Evolutionary conservation across 1,140 invertebrate species (phyloP).

Genomic region (Scylla paramamosain): DNA sequence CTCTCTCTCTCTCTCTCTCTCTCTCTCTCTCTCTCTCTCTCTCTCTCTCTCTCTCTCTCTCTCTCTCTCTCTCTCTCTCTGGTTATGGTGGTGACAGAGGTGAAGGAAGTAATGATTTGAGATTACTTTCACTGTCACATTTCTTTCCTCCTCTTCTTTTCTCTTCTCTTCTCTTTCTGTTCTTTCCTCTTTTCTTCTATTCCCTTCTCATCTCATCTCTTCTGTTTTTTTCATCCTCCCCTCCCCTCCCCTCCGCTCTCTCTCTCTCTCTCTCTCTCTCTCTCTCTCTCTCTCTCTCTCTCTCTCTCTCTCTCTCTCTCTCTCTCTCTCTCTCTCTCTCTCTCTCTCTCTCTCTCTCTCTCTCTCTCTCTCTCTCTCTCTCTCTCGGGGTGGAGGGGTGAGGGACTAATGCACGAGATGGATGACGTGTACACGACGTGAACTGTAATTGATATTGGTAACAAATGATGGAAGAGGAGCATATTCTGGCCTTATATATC

Average conservation of each 20-base stretch:
- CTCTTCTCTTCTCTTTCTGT: background rate
- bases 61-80: too few species aligned
- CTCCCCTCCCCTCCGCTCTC: background rate
- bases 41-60: too few species aligned
- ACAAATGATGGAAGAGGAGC: background rate
- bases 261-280: background rate
- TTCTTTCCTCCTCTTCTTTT: background rate
- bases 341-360: background rate
- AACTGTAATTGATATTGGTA: slow-evolving; percentile 7
- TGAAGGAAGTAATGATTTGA: too few species aligned
- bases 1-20: too few species aligned
- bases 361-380: slow-evolving; percentile 9
- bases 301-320: slow-evolving; percentile 1
- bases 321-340: background rate
- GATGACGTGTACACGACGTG: background rate
- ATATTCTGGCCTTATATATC: background rate
- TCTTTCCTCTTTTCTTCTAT: background rate
- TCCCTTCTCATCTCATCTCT: background rate
- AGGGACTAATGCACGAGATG: background rate
- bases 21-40: too few species aligned
- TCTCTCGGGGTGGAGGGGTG: background rate
- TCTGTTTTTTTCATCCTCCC: background rate
- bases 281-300: background rate
- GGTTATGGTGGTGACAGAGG: too few species aligned
- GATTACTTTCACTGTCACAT: background rate